Percentiles rank a stretch among this genome's conserved stretches.
These are phyloP conservation scores for Chaetops frenatus DNA, from an alignment of 2,113 vertebrate genomes.

Conservation along the genomic window DNA sequence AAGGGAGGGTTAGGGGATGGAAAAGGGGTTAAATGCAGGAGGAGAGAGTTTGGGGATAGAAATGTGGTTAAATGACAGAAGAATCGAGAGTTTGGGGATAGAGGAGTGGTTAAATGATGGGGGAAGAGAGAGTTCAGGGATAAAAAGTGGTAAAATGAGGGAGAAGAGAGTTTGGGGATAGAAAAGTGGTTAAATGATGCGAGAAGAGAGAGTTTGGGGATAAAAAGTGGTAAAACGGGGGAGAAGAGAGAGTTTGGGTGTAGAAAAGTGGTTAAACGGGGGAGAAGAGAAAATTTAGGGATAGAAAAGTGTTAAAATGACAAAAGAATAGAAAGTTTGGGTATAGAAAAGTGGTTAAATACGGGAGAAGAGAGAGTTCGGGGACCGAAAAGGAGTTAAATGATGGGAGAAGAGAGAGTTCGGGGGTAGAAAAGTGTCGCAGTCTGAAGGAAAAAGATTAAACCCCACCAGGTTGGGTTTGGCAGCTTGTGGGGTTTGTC, in stretches of 20 bases:
- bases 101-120: neutral
- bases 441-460: fast-evolving
- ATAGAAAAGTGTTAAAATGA: neutral
- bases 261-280: fast-evolving
- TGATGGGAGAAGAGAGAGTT: too few relatives aligned
- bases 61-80: neutral
- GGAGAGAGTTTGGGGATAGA: neutral
- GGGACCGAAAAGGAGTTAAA: neutral
- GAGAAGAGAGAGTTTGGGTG: neutral
- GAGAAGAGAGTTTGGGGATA: neutral
- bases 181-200: too few relatives aligned
- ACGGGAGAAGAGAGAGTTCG: neutral
- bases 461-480: fast-evolving
- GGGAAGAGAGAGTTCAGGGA: neutral
- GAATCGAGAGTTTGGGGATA: neutral
- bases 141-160: neutral
- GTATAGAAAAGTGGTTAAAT: fast-evolving
- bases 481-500: fast-evolving
- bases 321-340: neutral
- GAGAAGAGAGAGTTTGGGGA: too few relatives aligned
- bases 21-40: neutral
- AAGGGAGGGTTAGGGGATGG: neutral
- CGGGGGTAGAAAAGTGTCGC: neutral
- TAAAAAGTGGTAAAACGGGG: neutral
- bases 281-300: neutral